Evolutionary conservation across 2,113 vertebrate genomes (phyloP).

Genomic region (Hemicordylus capensis): DNA sequence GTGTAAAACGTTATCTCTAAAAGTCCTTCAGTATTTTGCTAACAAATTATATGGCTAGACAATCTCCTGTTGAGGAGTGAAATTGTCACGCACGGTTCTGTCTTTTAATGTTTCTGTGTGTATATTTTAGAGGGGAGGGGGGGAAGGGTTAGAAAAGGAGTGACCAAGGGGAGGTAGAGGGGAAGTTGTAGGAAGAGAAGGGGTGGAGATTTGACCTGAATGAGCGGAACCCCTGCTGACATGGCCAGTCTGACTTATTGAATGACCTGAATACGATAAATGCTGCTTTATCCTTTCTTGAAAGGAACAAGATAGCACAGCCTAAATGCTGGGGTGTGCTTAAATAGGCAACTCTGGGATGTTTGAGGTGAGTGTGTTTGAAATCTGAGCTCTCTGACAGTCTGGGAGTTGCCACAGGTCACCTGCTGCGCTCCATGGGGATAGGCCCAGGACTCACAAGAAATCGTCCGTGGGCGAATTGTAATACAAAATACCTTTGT

Average conservation of each 20-base stretch:
- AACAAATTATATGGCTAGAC: slow-evolving; percentile 20
- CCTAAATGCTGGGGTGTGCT: slow-evolving; percentile 89
- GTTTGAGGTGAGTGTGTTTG: slow-evolving; percentile 84
- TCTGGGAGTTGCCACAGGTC: slow-evolving; percentile 88
- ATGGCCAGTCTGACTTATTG: slow-evolving; percentile 86
- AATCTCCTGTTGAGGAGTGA: not conserved
- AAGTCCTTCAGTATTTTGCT: slow-evolving; percentile 33
- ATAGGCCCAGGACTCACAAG: slow-evolving; percentile 78
- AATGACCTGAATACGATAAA: slow-evolving; percentile 93
- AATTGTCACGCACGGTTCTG: slow-evolving; percentile 9
- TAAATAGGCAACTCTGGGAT: slow-evolving; percentile 83
- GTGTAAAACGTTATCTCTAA: not conserved
- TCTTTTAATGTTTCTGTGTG: slow-evolving; percentile 40
- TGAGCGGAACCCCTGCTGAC: slow-evolving; percentile 83
- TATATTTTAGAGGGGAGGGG: slow-evolving; percentile 33
- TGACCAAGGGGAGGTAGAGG: slow-evolving; percentile 27
- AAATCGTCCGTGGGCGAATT: slow-evolving; percentile 80
- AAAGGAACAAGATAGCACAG: slow-evolving; percentile 86
- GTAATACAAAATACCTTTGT: slow-evolving; percentile 83
- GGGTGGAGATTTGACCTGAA: slow-evolving; percentile 77
- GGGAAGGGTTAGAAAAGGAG: slow-evolving; percentile 15
- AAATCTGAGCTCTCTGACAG: slow-evolving; percentile 84
- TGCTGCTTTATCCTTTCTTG: slow-evolving; percentile 85
- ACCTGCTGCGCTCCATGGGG: slow-evolving; percentile 79
- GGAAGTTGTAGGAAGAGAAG: slow-evolving; percentile 49